These are phyloP conservation scores for Calyptommatus sinebrachiatus DNA, from an alignment of 2,113 vertebrate species.

Conservation along the genomic window DNA sequence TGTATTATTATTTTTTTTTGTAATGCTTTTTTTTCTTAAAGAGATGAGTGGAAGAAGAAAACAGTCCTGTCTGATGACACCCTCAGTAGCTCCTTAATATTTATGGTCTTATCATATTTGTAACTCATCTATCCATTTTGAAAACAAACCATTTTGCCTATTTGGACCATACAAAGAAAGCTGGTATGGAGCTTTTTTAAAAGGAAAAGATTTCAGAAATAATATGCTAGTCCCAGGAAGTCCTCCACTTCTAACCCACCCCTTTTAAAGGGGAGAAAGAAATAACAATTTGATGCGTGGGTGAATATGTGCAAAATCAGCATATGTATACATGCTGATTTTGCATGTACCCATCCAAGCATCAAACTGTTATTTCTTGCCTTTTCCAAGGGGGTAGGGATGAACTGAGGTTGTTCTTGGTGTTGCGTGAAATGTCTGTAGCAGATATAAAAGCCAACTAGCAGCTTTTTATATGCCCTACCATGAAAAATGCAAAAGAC, in stretches of 20 bases:
- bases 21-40: no score
- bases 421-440: constrained; percentile 5
- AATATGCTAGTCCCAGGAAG: neutral
- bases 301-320: neutral
- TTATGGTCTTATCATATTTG: neutral
- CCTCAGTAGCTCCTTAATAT: neutral
- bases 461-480: neutral
- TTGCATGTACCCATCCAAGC: neutral
- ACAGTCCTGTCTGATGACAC: no score
- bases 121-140: neutral
- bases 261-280: neutral
- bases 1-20: no score
- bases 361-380: constrained; percentile 8
- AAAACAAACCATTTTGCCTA: neutral
- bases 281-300: neutral
- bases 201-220: neutral
- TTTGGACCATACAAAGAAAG: neutral
- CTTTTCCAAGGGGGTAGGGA: neutral
- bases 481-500: neutral
- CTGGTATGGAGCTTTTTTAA: no score
- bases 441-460: neutral
- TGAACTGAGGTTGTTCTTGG: neutral
- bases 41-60: no score
- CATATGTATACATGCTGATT: constrained; percentile 8
- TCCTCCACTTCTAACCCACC: neutral